Base-by-base conservation (phyloP, 1,140 invertebrate species). In the Drosophila nannoptera region DNA sequence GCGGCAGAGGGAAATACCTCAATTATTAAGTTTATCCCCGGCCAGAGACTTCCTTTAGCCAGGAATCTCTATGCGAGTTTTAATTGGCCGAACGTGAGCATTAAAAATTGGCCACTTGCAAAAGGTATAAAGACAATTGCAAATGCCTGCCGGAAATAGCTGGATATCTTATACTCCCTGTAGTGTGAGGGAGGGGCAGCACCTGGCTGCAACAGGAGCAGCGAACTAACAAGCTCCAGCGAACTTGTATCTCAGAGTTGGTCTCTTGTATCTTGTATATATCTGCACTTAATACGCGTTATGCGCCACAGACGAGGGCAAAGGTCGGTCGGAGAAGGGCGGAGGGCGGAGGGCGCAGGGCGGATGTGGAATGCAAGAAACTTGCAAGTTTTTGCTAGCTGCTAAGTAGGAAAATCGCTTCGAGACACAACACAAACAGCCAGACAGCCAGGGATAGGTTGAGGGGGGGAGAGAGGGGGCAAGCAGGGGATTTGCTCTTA, bases 361-460 rank as follows among this genome's bases (percentile, higher is more conserved):
- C n/a, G 32, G 22, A 12, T 8, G 35, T 14, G 12, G 36, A 69
- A 53, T 58, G 64, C 64, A 73, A 72, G 65, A 75, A 77, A 67
- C 73, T 80, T 77, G 78, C 75, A 82, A 82, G 65, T 73, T 75
- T 69, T 50, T 75, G 67, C 71, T 60, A 52, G 62, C 69, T 78
- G 73, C 60, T 84, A 86, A 84, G 80, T 84, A 86, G 49, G 69
- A 84, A 84, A 84, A 80, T 74, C 73, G 81, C 80, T 80, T 33
- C 73, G 48, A 84, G 80, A 84, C 77, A 74, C 55, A 46, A 33
- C 59, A 62, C 46, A 42, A 42, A 45, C 61, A 50, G 35, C 40
- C 40, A 62, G 38, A 36, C 31, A 38, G 16, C 54, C 60, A 11
- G 7, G 36, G 54, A 59, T 11, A 32, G 33, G 50, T 32, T 7